Evolutionary conservation across 2,113 vertebrate genomes (phyloP).

Genomic region (Phaethon lepturus): DNA sequence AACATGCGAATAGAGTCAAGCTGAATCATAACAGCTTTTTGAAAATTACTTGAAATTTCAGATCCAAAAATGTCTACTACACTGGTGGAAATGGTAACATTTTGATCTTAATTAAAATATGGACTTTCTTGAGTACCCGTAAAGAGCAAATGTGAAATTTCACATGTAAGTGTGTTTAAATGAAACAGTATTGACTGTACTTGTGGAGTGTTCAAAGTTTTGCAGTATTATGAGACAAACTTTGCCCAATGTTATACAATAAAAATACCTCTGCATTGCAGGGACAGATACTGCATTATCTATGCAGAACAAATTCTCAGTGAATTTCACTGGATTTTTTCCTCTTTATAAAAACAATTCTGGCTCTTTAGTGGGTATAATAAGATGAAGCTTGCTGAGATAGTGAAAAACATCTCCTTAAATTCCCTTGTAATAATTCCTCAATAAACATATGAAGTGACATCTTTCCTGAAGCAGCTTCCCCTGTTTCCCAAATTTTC

Average conservation of each 20-base stretch:
- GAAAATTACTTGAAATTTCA: conserved; percentile 7
- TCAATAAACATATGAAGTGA: background rate
- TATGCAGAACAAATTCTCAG: background rate
- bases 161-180: background rate
- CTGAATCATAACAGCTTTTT: background rate
- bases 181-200: background rate
- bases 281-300: background rate
- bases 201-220: background rate
- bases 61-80: background rate
- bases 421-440: background rate
- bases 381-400: background rate
- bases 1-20: background rate
- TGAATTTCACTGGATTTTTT: background rate
- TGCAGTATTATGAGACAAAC: background rate
- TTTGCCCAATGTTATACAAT: background rate
- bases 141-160: background rate
- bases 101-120: conserved; percentile 15
- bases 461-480: background rate
- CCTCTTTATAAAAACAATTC: background rate
- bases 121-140: background rate
- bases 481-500: background rate
- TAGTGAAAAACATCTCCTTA: background rate
- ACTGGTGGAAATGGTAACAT: background rate
- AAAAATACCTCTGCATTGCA: conserved; percentile 28
- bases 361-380: background rate